Evolutionary conservation across 2,113 vertebrate genomes (phyloP), one percentile per base, ranked within the genome.

Genomic region (Rousettus leschenaultii): DNA sequence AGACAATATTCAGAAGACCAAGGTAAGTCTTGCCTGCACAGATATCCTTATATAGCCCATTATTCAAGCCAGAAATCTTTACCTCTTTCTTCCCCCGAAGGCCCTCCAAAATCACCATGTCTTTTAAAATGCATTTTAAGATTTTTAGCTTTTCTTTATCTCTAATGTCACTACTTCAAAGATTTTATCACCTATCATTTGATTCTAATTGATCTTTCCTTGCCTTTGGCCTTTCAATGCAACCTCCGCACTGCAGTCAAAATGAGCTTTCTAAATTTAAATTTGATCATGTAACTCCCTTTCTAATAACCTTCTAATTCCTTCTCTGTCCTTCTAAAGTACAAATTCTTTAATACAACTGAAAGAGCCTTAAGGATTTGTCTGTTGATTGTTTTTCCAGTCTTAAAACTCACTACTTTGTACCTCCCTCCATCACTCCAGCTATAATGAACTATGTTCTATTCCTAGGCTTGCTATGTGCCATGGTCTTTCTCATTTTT

Each of bases 81-180:
- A 35, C 70, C 80, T 89, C 8, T 55, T 68, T 70, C 30, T 0
- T 0, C 1, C 1, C 8, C 24, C 40, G n/a, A 26, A 28, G 18
- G 2, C 16, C 6, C 26, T 91, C 90, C 57, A 4, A 95, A 91
- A 30, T 79, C 18, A 91, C 21, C 16, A 86, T 33, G 33, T 65
- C 24, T 82, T 74, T 45, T 26, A 84, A 94, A 94, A n/a, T 91
- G 43, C 14, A 28, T 73, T 80, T 92, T 74, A 95, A 51, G 40
- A 40, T 5, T 38, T n/a, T 85, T 43, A 78, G 21, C 4, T 51
- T 78, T 78, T 51, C n/a, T 55, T 8, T 38, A 70, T 79, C 13
- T 45, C 33, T 89, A 66, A 80, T 78, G 18, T 89, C 19, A 63
- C 40, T 38, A 53, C 51, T 70, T 84, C 28, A 94, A 86, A 96